Evolutionary conservation across 2,113 vertebrate genomes (phyloP).

Genomic region (Pristiophorus japonicus): DNA sequence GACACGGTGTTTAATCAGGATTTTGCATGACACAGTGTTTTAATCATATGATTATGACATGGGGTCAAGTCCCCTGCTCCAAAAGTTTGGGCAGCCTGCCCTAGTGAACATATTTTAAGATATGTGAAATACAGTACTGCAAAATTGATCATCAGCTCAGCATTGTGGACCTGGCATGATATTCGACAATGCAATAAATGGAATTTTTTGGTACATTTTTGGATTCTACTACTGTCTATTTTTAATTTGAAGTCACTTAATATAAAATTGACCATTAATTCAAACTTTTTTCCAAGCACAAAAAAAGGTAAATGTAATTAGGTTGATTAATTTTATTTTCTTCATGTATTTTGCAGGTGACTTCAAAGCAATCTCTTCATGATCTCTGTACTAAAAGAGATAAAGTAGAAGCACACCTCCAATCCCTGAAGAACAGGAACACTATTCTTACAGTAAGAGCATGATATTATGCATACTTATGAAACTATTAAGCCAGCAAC

Average conservation of each 20-base stretch:
- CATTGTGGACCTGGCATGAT: background rate
- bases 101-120: background rate
- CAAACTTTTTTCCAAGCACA: background rate
- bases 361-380: constrained; percentile 49
- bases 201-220: background rate
- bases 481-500: background rate
- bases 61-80: background rate
- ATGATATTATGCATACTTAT: background rate
- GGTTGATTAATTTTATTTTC: background rate
- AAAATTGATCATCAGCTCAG: background rate
- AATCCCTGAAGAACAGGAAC: constrained; percentile 60
- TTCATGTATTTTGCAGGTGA: constrained; percentile 46
- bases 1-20: no score
- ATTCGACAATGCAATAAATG: background rate
- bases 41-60: no score
- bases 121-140: background rate
- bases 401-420: constrained; percentile 53
- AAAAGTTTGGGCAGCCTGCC: background rate
- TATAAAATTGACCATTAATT: background rate
- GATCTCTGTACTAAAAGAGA: constrained; percentile 51
- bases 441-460: constrained; percentile 54
- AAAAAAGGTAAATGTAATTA: background rate
- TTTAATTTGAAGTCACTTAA: background rate
- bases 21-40: no score
- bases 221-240: background rate